Percentiles rank a stretch among this genome's conserved stretches.
Conservation (phyloP, 2,797 vertebrate species). For the Lithobates pipiens region DNA sequence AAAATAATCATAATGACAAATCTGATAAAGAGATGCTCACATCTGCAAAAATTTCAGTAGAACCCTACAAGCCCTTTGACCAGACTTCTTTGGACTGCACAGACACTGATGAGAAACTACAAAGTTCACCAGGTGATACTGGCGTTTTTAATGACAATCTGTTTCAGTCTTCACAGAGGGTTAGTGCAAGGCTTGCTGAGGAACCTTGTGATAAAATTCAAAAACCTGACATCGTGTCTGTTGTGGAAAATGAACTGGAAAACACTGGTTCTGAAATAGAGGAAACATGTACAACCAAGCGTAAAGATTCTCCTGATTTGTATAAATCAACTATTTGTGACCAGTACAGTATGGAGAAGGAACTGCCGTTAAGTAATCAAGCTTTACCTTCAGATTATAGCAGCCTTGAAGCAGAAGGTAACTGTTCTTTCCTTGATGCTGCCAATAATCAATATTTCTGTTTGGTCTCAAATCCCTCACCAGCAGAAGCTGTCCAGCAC, state of each 20-base stretch:
- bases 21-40: not conserved
- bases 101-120: not conserved
- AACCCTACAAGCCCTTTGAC: conserved; percentile 13
- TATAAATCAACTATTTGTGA: not conserved
- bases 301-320: not conserved
- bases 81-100: not conserved
- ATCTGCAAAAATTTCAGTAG: not conserved
- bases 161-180: not conserved
- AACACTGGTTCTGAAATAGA: too few species aligned
- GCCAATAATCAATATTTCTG: not conserved
- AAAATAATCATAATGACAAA: too few species aligned
- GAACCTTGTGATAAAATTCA: not conserved
- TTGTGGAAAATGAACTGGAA: not conserved
- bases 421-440: not conserved
- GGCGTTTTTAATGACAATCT: not conserved
- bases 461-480: not conserved
- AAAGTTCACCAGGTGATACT: not conserved
- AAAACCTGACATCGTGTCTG: not conserved
- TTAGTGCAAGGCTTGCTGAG: not conserved
- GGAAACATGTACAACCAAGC: not conserved
- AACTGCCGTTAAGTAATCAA: not conserved
- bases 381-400: not conserved
- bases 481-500: not conserved
- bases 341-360: not conserved
- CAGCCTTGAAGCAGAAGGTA: not conserved